A percentile compares a stretch with the other conserved stretches of the same genome.
Conservation (phyloP, 2,797 vertebrate genomes). For the Rhinatrema bivittatum region DNA sequence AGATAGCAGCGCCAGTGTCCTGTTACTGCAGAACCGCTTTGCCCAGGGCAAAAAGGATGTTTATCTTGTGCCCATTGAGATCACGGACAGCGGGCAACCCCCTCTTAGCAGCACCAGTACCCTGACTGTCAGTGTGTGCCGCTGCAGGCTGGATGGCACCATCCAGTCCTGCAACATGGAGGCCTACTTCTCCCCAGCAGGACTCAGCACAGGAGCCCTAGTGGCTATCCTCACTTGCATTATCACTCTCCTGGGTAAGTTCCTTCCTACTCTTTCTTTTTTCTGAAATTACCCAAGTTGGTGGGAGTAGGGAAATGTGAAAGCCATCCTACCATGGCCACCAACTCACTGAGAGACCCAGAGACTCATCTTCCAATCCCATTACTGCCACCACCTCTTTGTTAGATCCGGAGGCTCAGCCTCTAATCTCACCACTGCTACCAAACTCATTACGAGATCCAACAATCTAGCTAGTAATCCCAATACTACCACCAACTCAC, state of each 20-base stretch:
- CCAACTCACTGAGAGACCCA: too few relatives aligned
- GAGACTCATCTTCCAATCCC: conserved; percentile 43
- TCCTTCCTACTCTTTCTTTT: conserved; percentile 37
- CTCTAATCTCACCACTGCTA: too few relatives aligned
- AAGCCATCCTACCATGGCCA: too few relatives aligned
- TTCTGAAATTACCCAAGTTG: conserved; percentile 46
- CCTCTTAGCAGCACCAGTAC: conserved; percentile 77
- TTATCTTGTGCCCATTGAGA: conserved; percentile 72
- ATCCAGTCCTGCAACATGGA: conserved; percentile 41
- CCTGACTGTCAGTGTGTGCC: conserved; percentile 79
- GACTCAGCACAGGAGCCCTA: conserved; percentile 82
- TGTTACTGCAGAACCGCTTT: conserved; percentile 60
- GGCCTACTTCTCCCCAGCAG: conserved; percentile 62
- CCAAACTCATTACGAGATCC: too few relatives aligned
- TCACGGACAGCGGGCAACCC: conserved; percentile 71
- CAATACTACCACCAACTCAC: too few relatives aligned
- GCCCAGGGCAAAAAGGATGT: conserved; percentile 59
- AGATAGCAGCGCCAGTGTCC: conserved; percentile 80
- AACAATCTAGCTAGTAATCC: too few relatives aligned
- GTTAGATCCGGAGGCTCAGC: too few relatives aligned
- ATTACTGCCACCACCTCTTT: conserved; percentile 43
- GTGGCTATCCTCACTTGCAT: conserved; percentile 82
- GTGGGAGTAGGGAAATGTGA: conserved; percentile 55
- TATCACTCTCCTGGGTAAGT: conserved; percentile 79
- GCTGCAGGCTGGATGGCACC: conserved; percentile 72